Conservation (phyloP, 2,113 vertebrate species). For the Cebidichthys violaceus region DNA sequence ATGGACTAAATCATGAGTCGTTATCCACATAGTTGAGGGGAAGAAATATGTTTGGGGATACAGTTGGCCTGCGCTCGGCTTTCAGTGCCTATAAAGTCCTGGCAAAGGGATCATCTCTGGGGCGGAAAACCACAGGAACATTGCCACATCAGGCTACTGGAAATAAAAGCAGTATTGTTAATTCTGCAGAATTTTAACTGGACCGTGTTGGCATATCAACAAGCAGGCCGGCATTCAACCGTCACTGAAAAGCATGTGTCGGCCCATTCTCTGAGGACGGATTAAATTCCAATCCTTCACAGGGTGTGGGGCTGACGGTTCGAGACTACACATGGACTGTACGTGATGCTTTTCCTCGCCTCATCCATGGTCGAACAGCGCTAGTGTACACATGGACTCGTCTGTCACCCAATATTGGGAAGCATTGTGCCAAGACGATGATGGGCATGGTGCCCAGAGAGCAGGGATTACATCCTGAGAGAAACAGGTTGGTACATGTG, state of each 20-base stretch:
- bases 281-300: not conserved
- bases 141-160: not conserved
- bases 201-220: not conserved
- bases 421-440: not conserved
- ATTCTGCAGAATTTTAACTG: not conserved
- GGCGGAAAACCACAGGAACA: not conserved
- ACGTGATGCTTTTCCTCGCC: not conserved
- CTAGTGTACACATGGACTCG: not conserved
- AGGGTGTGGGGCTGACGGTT: not conserved
- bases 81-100: not conserved
- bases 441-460: conserved; percentile 3
- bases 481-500: conserved; percentile 16
- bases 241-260: not conserved
- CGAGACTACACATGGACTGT: not conserved
- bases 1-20: not conserved
- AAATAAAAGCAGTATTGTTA: not conserved
- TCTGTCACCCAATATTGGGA: not conserved
- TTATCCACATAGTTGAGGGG: not conserved
- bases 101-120: not conserved
- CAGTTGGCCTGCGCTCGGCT: not conserved
- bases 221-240: not conserved
- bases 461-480: not conserved
- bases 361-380: not conserved
- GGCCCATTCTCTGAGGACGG: not conserved
- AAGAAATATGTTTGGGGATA: not conserved